Base-by-base conservation (phyloP, 2,888 invertebrate species). In the Drosophila anomelani region DNA sequence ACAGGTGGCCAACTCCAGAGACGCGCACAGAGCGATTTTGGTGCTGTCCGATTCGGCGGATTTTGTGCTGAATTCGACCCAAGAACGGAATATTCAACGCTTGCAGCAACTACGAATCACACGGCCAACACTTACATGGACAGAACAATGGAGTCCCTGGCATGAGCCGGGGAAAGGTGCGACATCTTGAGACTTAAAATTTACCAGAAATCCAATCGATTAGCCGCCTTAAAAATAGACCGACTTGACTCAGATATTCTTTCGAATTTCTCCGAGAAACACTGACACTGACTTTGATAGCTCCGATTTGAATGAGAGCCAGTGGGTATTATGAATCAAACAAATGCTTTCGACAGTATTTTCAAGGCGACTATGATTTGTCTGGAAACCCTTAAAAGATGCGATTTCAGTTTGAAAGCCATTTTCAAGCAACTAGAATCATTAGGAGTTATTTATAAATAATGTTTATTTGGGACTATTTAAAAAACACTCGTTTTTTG, bases 1-100 rank as follows among this genome's bases (percentile, higher is more conserved):
- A 2, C 82, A 81, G 6, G 74, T 73, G 0, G 83, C 84, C 54
- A 90, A 61, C 29, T 90, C 88, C 6, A 73, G 20, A 7, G 88
- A 78, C 4, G 86, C 87, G 12, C 83, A 85, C 8, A 84, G 69
- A 8, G 70, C 53, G n/a, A 64, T 54, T 47, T 75, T 75, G 1
- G 39, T 56, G 46, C 36, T 75, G 17, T 70, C 70, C 23, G 61
- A 38, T 23, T 70, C 64, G 2, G 55, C 56, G 8, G 60, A 59
- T 20, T 26, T 49, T 26, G 36, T 58, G 10, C 58, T 59, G 26
- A 7, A 13, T 26, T 8, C 58, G 60, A n/a, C n/a, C n/a, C 2
- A 20, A 10, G 23, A 15, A 20, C 10, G 13, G n/a, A 23, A 20
- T 32, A 12, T 34, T 23, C 17, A 13, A 23, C 12, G 1, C 26